These are phyloP conservation scores for Amblyopsis hoosieri DNA, from an alignment of 2,797 vertebrate genomes.

Conservation along the genomic window DNA sequence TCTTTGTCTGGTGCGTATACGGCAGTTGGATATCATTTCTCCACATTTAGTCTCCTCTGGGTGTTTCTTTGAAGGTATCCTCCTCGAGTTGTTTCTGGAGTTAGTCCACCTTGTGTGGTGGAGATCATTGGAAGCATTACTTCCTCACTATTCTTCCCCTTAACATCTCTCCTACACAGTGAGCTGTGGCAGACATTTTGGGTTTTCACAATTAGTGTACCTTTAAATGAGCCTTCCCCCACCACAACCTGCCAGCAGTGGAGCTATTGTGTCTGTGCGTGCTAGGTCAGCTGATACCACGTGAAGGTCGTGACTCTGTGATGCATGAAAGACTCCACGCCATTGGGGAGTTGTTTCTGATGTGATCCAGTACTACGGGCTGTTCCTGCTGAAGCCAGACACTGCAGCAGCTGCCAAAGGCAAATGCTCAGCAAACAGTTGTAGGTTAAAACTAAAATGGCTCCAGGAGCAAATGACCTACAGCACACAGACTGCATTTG, in stretches of 20 bases:
- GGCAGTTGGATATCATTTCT: conserved; percentile 24
- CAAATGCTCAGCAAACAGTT: conserved; percentile 33
- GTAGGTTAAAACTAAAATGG: neutral
- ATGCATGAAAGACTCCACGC: conserved; percentile 27
- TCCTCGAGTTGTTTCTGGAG: no score
- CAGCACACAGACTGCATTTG: no score
- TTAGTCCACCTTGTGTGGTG: no score
- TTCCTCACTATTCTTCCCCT: no score
- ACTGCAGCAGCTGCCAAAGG: conserved; percentile 53
- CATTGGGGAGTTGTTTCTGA: conserved; percentile 29
- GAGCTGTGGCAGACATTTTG: no score
- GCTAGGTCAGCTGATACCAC: conserved; percentile 32
- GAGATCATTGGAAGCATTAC: no score
- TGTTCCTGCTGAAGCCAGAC: conserved; percentile 17
- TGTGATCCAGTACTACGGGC: conserved; percentile 46
- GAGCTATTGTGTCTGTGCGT: conserved; percentile 41
- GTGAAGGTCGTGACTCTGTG: conserved; percentile 41
- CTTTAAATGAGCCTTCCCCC: conserved; percentile 8
- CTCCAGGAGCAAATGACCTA: no score
- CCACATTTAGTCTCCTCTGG: conserved; percentile 34
- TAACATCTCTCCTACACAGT: no score
- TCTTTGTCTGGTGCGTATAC: conserved; percentile 52
- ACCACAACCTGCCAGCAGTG: conserved; percentile 45
- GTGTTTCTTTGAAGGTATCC: neutral
- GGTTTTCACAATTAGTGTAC: no score